Evolutionary conservation across 2,113 vertebrate genomes (phyloP).

Genomic region (Onychorhynchus coronatus): DNA sequence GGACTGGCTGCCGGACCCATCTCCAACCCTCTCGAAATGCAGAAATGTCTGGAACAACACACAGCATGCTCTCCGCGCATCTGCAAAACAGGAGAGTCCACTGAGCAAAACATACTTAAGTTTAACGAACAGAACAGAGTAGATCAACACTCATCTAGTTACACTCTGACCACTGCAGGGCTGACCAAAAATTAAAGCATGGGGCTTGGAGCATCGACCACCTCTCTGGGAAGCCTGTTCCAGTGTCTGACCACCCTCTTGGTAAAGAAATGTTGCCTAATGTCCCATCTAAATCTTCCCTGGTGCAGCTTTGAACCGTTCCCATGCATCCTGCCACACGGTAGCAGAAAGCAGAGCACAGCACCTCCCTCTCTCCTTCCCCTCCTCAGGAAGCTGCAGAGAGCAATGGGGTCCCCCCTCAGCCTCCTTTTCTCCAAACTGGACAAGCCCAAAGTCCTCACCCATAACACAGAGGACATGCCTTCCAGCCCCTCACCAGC

Average conservation of each 20-base stretch:
- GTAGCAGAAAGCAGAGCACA: not conserved
- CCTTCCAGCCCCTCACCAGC: not conserved
- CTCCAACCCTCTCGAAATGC: slow-evolving; percentile 98
- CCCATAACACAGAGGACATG: rapidly evolving
- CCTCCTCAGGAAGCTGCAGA: not conserved
- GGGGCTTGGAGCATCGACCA: rapidly evolving
- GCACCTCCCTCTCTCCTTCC: not conserved
- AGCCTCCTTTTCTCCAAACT: not conserved
- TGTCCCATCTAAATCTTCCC: not conserved
- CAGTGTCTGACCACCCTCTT: not conserved
- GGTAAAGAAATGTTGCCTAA: not conserved
- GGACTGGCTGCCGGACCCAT: slow-evolving; percentile 98
- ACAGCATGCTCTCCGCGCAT: slow-evolving; percentile 97
- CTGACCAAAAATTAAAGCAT: not conserved
- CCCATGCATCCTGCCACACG: rapidly evolving
- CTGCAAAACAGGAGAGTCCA: slow-evolving; percentile 64
- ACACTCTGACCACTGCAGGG: not conserved
- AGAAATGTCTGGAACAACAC: slow-evolving; percentile 98
- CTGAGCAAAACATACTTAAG: not conserved
- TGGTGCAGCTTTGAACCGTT: not conserved
- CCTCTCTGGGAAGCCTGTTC: not conserved
- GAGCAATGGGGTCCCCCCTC: not conserved
- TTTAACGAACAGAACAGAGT: not conserved
- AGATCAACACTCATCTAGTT: not conserved
- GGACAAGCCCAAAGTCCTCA: not conserved